Conservation (phyloP, 2,888 invertebrate species). For the Polyploca ridens region DNA sequence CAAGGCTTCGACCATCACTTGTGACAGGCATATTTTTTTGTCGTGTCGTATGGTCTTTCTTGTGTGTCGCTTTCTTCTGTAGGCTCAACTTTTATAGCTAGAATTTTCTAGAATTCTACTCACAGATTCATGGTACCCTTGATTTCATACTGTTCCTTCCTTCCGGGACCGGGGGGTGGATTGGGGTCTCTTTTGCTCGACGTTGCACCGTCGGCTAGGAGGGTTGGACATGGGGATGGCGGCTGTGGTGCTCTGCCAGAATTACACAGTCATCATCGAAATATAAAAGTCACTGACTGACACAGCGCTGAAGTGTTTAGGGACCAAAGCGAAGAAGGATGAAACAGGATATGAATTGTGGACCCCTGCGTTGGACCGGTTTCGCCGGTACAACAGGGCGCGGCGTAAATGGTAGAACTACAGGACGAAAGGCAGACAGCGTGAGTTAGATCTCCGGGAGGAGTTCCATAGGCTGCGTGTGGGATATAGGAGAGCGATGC, state of each 20-base stretch:
- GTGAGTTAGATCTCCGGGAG: neutral
- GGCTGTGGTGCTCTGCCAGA: conserved; percentile 8
- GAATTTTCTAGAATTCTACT: too few species aligned
- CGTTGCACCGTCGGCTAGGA: neutral
- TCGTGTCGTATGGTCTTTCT: too few species aligned
- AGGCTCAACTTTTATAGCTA: too few species aligned
- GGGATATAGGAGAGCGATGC: too few species aligned
- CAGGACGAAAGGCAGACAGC: neutral
- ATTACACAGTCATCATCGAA: neutral
- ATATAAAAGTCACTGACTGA: too few species aligned
- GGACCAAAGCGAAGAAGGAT: conserved; percentile 23
- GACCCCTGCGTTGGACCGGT: neutral
- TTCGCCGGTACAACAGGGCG: neutral
- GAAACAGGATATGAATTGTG: neutral
- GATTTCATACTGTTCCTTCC: too few species aligned
- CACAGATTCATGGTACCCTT: too few species aligned
- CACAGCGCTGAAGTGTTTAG: conserved; percentile 15
- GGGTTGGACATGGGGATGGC: neutral
- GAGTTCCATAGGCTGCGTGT: conserved; percentile 16
- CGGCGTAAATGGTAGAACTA: neutral
- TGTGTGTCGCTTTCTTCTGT: too few species aligned
- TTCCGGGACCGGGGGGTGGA: conserved; percentile 8
- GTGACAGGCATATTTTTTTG: too few species aligned
- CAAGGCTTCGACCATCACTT: too few species aligned
- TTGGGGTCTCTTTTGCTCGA: neutral